A percentile compares a stretch with the other conserved stretches of the same genome.
Conservation (phyloP, 2,113 vertebrate species). For the Mandrillus leucophaeus region DNA sequence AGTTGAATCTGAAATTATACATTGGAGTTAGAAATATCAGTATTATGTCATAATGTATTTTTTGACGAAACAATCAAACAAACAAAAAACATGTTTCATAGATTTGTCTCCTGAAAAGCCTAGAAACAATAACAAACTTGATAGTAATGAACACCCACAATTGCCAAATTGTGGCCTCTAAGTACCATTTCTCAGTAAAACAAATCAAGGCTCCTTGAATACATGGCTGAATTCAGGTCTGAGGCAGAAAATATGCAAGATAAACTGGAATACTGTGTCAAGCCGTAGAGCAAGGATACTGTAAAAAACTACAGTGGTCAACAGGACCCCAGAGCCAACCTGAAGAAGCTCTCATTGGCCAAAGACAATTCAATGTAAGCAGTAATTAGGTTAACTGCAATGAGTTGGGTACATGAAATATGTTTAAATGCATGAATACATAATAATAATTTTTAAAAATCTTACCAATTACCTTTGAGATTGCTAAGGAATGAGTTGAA, state of each 20-base stretch:
- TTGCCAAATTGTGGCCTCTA: not conserved
- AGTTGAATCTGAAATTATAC: slow-evolving; percentile 11
- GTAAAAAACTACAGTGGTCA: not conserved
- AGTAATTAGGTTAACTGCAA: not conserved
- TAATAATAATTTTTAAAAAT: not conserved
- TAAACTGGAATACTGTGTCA: not conserved
- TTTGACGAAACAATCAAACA: not conserved
- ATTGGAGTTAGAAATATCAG: not conserved
- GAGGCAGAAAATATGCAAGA: not conserved
- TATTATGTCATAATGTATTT: not conserved
- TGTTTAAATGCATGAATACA: not conserved
- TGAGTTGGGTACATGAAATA: not conserved
- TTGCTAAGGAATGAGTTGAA: not conserved
- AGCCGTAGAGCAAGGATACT: not conserved
- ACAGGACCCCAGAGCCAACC: not conserved
- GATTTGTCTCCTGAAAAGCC: not conserved
- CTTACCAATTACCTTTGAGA: not conserved
- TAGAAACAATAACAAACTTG: not conserved
- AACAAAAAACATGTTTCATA: not conserved
- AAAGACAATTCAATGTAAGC: not conserved
- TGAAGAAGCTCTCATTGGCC: not conserved
- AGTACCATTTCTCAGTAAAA: not conserved
- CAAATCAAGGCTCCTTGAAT: not conserved
- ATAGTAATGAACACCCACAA: not conserved
- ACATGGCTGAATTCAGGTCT: not conserved